Evolutionary conservation across 2,797 vertebrate genomes (phyloP).

Genomic region (Mus caroli): DNA sequence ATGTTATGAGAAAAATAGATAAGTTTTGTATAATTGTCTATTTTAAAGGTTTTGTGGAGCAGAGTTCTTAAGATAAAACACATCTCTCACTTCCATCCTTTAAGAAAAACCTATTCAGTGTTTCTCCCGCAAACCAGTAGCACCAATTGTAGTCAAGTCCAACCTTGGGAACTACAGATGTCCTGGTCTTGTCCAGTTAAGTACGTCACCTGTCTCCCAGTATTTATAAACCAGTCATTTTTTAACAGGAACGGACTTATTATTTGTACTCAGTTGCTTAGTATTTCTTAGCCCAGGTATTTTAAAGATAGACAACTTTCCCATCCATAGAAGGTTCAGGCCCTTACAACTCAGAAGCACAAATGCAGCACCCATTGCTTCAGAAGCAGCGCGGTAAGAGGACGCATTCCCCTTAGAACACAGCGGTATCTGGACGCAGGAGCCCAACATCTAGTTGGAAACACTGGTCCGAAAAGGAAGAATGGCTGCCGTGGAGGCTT

Average conservation of each 20-base stretch:
- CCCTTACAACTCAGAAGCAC: constrained; percentile 67
- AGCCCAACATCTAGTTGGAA: neutral
- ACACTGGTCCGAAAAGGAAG: constrained; percentile 10
- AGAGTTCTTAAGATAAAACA: constrained; percentile 80
- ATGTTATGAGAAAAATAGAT: constrained; percentile 82
- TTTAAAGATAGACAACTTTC: constrained; percentile 53
- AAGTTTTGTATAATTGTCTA: constrained; percentile 85
- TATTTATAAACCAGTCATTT: constrained; percentile 67
- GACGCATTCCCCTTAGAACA: neutral
- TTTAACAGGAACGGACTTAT: constrained; percentile 74
- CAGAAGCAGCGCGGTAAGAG: neutral
- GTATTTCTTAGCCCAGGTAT: constrained; percentile 64
- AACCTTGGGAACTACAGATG: constrained; percentile 62
- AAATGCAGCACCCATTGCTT: constrained; percentile 27
- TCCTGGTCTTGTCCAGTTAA: constrained; percentile 42
- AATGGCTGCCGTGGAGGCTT: constrained; percentile 3
- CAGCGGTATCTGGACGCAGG: constrained; percentile 39
- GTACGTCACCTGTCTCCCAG: neutral
- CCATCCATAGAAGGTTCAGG: constrained; percentile 46
- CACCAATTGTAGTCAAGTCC: constrained; percentile 66
- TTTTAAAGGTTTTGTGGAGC: constrained; percentile 86
- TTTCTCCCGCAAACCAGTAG: constrained; percentile 78
- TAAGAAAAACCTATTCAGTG: constrained; percentile 73
- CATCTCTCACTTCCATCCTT: constrained; percentile 72
- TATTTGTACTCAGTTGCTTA: constrained; percentile 71